Evolutionary conservation across 2,113 vertebrate genomes (phyloP), one percentile per base, ranked within the genome.

Genomic region (Melanocharis versteri): DNA sequence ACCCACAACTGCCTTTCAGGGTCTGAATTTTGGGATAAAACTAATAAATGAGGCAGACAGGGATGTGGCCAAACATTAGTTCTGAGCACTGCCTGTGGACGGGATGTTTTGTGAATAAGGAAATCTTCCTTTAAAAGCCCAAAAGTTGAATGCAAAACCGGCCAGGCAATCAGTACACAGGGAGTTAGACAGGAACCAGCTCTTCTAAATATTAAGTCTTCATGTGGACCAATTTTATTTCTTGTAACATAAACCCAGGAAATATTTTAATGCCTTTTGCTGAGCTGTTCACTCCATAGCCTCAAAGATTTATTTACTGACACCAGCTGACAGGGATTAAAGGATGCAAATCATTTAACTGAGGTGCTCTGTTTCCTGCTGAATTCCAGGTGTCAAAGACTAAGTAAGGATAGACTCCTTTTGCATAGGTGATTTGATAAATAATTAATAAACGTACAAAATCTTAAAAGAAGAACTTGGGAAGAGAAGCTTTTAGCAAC

Each of bases 251-350:
- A 72, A 90, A 79, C 5, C 9, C 45, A 69, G 42, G 24, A 89
- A 89, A 85, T 83, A 92, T 70, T 85, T 77, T 57, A 90, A 93
- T 94, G 31, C 30, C 28, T 92, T 80, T 56, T 94, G 21, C 66
- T 79, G 50, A 82, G 65, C n/a, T 90, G 50, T n/a, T 93, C 11
- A 48, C 50, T 62, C 2, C 1, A 57, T 10, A 75, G 69, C 39
- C 71, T 76, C 60, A 39, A 78, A 90, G 47, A 92, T 85, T 83
- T 92, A 81, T 78, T 83, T 57, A 30, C 40, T 48, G 70, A 61
- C 66, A 76, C n/a, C 48, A 76, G 30, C 21, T 87, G 75, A 80
- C 21, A 58, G 9, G 33, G 26, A 90, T 90, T 90, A 80, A 58
- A 1, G 0, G 31, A 73, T 73, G 30, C 71, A 90, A 83, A 86